These are phyloP conservation scores for Bothrops jararaca DNA, from an alignment of 2,113 vertebrate species.

Conservation along the genomic window DNA sequence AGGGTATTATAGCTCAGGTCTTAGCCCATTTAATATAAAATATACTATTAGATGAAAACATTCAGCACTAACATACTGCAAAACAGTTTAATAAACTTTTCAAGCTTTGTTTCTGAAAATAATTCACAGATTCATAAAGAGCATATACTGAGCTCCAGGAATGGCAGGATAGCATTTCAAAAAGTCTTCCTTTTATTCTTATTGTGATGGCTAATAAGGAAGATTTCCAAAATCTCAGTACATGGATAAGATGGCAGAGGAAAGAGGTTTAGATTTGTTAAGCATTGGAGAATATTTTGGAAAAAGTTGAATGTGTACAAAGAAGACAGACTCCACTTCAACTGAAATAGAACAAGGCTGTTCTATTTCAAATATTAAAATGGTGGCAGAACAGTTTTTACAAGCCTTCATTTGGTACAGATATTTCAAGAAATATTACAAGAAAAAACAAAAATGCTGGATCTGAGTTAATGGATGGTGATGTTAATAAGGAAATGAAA, in stretches of 20 bases:
- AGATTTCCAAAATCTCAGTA: background rate
- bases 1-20: slow-evolving; percentile 33
- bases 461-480: background rate
- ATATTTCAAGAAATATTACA: background rate
- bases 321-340: background rate
- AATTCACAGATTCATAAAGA: slow-evolving; percentile 35
- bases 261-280: background rate
- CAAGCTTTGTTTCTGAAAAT: slow-evolving; percentile 26
- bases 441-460: background rate
- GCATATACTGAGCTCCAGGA: background rate
- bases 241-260: background rate
- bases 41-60: slow-evolving; percentile 38
- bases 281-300: background rate
- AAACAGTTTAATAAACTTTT: slow-evolving; percentile 50
- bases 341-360: background rate
- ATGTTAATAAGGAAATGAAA: background rate
- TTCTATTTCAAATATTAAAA: background rate
- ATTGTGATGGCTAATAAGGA: background rate
- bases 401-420: background rate
- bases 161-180: background rate
- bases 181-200: background rate
- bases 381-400: background rate
- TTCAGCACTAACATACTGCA: slow-evolving; percentile 32
- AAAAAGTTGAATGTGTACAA: background rate
- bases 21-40: slow-evolving; percentile 52